A percentile compares a stretch with the other conserved stretches of the same genome.
These are phyloP conservation scores for Cryptocephalus moraei DNA, from an alignment of 2,888 invertebrate species.

Conservation along the genomic window DNA sequence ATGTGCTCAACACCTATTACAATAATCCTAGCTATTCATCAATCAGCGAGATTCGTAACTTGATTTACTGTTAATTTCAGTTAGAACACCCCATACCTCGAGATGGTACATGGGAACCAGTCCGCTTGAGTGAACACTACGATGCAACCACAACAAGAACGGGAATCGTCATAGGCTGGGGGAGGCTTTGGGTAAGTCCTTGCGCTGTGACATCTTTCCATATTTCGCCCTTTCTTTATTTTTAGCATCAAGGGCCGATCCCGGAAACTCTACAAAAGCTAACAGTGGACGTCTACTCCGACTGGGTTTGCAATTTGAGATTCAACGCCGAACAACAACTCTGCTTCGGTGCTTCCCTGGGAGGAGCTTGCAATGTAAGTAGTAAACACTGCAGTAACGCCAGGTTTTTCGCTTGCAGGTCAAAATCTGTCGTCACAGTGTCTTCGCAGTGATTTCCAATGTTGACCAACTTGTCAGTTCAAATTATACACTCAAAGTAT, in stretches of 20 bases:
- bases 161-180: conserved; percentile 9
- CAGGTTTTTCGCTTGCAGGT: not conserved
- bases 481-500: no score
- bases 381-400: not conserved
- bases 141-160: not conserved
- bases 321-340: conserved; percentile 6
- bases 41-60: no score
- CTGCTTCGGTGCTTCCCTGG: conserved; percentile 7
- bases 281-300: conserved; percentile 3
- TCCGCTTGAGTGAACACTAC: conserved; percentile 4
- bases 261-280: conserved; percentile 7
- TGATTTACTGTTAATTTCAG: not conserved
- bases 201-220: no score
- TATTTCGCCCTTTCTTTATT: not conserved
- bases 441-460: no score
- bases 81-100: not conserved
- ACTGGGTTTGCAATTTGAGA: conserved; percentile 1
- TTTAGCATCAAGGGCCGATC: conserved; percentile 3
- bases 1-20: no score
- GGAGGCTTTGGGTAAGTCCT: conserved; percentile 1
- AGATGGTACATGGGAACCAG: conserved; percentile 3
- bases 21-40: no score
- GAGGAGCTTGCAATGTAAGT: conserved; percentile 6
- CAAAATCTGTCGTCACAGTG: no score
- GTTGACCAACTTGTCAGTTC: no score